Percentiles rank a stretch among this genome's conserved stretches.
phyloP scores from a whole-genome alignment of 2,888 invertebrate species.

The Trypoxylon attenuatum region DNA sequence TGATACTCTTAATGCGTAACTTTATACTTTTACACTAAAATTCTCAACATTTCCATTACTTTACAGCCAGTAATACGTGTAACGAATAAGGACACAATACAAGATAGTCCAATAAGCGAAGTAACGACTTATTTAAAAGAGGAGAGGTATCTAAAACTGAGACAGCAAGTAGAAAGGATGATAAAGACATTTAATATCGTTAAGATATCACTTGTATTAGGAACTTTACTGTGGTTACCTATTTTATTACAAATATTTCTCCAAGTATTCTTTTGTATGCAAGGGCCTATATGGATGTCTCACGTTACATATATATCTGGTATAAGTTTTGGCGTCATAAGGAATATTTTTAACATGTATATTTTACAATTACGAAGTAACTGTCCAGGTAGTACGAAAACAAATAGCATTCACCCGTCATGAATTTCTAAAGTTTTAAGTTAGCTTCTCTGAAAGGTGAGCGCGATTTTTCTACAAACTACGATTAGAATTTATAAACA shows the following conservation, averaged over 20 bases:
- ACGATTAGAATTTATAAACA: not conserved
- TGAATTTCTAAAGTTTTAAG: too few relatives aligned
- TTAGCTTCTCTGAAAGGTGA: conserved; percentile 21
- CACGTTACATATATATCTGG: conserved; percentile 52
- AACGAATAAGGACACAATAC: not conserved
- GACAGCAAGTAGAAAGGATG: conserved; percentile 31
- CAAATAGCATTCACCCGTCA: conserved; percentile 57
- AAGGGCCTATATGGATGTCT: conserved; percentile 55
- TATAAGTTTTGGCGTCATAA: conserved; percentile 46
- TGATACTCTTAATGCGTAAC: too few relatives aligned
- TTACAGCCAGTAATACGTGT: too few relatives aligned
- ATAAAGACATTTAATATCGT: conserved; percentile 41
- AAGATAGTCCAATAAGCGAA: not conserved
- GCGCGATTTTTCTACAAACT: not conserved
- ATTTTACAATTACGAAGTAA: conserved; percentile 52
- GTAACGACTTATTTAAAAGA: too few relatives aligned
- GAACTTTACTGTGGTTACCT: conserved; percentile 63
- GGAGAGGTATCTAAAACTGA: conserved; percentile 21
- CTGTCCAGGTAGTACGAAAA: conserved; percentile 31
- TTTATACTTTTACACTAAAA: too few relatives aligned
- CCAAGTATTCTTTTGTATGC: conserved; percentile 56
- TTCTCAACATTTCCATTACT: too few relatives aligned
- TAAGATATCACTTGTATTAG: conserved; percentile 51
- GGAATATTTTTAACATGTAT: conserved; percentile 59
- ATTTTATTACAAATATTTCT: conserved; percentile 55